Conservation (phyloP, 1,140 invertebrate genomes). For the Tetraneura akinire region DNA sequence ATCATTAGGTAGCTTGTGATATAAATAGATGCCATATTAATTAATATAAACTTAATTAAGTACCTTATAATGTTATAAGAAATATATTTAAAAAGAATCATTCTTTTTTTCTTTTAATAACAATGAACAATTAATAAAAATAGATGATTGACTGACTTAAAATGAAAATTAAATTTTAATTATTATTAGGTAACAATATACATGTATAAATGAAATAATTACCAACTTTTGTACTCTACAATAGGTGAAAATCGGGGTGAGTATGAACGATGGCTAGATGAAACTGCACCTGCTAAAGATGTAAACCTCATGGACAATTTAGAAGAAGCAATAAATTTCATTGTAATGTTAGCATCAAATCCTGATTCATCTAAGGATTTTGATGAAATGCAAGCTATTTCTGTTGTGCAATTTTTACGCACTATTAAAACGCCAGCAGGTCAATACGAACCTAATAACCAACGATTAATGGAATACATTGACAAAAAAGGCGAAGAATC, state of each 20-base stretch:
- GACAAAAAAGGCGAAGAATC: constrained; percentile 40
- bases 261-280: constrained; percentile 6
- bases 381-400: constrained; percentile 41
- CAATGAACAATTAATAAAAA: too few species aligned
- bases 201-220: too few species aligned
- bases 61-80: too few species aligned
- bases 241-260: neutral
- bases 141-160: too few species aligned
- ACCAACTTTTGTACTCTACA: too few species aligned
- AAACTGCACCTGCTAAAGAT: constrained; percentile 31
- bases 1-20: too few species aligned
- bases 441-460: constrained; percentile 19
- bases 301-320: constrained; percentile 23
- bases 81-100: too few species aligned
- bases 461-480: constrained; percentile 25
- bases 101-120: too few species aligned
- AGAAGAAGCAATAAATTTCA: constrained; percentile 34
- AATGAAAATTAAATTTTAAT: too few species aligned
- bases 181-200: too few species aligned
- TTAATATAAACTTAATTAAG: too few species aligned
- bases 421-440: constrained; percentile 21
- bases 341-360: neutral
- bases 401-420: constrained; percentile 28
- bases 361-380: neutral
- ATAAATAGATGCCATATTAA: too few species aligned